A percentile compares a stretch with the other conserved stretches of the same genome.
These are phyloP conservation scores for Ormyrus labotus DNA, from an alignment of 2,888 invertebrate genomes.

Conservation along the genomic window DNA sequence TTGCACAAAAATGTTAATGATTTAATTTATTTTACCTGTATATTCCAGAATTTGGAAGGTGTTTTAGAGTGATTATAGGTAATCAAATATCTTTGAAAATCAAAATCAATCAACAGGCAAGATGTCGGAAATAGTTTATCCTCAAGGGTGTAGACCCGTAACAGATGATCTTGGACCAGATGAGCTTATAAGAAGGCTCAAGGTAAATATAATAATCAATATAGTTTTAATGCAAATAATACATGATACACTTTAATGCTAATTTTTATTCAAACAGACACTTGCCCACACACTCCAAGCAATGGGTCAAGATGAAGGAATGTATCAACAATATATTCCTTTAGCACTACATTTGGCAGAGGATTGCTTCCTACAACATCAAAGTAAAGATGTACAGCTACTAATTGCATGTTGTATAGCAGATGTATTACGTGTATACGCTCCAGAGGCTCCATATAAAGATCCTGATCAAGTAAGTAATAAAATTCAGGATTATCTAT, in stretches of 20 bases:
- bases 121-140: slow-evolving; percentile 94
- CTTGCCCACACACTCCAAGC: slow-evolving; percentile 96
- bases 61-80: slow-evolving; percentile 66
- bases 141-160: slow-evolving; percentile 95
- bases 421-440: slow-evolving; percentile 96
- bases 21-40: background rate
- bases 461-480: slow-evolving; percentile 90
- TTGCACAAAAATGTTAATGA: background rate
- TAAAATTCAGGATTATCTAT: background rate
- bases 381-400: slow-evolving; percentile 94
- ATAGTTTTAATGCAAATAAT: too few species aligned
- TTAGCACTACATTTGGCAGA: slow-evolving; percentile 94
- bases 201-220: slow-evolving; percentile 78
- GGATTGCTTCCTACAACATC: slow-evolving; percentile 93
- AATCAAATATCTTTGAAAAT: slow-evolving; percentile 13
- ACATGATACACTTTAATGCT: background rate
- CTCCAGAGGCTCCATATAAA: slow-evolving; percentile 98
- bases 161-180: slow-evolving; percentile 96
- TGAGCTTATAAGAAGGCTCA: slow-evolving; percentile 94
- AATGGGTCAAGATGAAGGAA: slow-evolving; percentile 97
- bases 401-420: slow-evolving; percentile 98
- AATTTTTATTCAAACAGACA: slow-evolving; percentile 77
- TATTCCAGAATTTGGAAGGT: slow-evolving; percentile 73
- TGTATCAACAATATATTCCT: slow-evolving; percentile 93
- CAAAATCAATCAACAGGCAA: slow-evolving; percentile 65